Evolutionary conservation across 64 coral and sea anemone genomes (phyloP), one percentile per base, ranked within the genome.

Genomic region (Montipora sp.): DNA sequence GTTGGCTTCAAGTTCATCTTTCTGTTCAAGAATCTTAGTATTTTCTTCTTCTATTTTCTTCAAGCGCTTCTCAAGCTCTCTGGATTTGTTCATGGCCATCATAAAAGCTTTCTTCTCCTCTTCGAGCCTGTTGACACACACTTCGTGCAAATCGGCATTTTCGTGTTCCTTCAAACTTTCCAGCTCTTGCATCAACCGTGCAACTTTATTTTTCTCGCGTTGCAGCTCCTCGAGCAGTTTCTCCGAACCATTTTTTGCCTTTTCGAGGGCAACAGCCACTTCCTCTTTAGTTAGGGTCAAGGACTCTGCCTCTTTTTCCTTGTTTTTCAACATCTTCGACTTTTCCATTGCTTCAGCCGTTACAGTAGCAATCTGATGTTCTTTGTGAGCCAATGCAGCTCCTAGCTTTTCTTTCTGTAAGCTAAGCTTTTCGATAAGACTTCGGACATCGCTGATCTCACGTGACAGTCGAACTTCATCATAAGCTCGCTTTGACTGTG

Each of bases 401-500:
- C 82, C 82, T 50, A 85, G 15, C 45, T 85, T 72, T 46, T 85
- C 82, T 11, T 85, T 85, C 45, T 85, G 82, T n/a, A 85, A 72
- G n/a, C 45, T 85, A 22, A 85, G 82, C 82, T 72, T 85, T 48
- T 85, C 82, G 11, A 85, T 85, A 1, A 85, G 65, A 72, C 45
- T 85, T 8, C 82, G 82, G 66, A 85, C 82, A 71, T 85, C 82
- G 47, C 65, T 71, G 65, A 85, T 85, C 20, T 85, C 82, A 50
- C 82, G 82, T 48, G 82, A 85, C 45, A 85, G 61, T 85, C 82
- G 61, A 3, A 46, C 46, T 47, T 85, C 82, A 69, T 85, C 82
- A 14, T 61, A 61, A 57, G 3, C 18, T 21, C 14, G 19, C 47
- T 8, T 72, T n/a, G 65, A 21, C 20, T 49, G 18, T 24, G 82